These are phyloP conservation scores for Cercocebus atys DNA, from an alignment of 2,113 vertebrate genomes.

Conservation along the genomic window DNA sequence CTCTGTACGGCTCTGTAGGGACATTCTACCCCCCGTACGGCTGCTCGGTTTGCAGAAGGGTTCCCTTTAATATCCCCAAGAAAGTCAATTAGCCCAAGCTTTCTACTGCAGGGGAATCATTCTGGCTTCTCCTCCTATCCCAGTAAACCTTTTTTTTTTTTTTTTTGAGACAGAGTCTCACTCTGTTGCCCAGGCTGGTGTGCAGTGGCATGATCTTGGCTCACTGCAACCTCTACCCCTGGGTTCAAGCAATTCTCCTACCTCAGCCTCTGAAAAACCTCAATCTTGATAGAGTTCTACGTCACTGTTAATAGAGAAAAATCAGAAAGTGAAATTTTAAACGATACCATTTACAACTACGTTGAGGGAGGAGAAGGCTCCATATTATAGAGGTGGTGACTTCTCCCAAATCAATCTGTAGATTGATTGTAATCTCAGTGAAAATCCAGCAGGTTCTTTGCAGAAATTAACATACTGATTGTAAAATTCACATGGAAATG, in stretches of 20 bases:
- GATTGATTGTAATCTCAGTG: background rate
- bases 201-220: too few species aligned
- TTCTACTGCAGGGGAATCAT: background rate
- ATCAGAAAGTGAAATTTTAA: background rate
- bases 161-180: too few species aligned
- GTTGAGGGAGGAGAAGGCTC: background rate
- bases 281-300: accelerated
- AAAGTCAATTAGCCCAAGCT: accelerated
- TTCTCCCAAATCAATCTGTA: background rate
- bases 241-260: too few species aligned
- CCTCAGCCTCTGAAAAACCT: background rate
- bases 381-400: background rate
- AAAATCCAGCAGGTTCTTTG: background rate
- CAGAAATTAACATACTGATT: background rate
- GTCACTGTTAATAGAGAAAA: background rate
- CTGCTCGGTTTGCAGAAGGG: background rate
- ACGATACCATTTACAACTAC: too few species aligned
- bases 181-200: too few species aligned
- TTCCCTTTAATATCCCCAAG: background rate
- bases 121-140: background rate
- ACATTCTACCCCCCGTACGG: too few species aligned
- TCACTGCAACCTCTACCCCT: too few species aligned
- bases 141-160: too few species aligned
- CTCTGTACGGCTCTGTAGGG: too few species aligned
- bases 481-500: background rate